These are phyloP conservation scores for Himalopsyche tibetana DNA, from an alignment of 2,888 invertebrate species.

Conservation along the genomic window DNA sequence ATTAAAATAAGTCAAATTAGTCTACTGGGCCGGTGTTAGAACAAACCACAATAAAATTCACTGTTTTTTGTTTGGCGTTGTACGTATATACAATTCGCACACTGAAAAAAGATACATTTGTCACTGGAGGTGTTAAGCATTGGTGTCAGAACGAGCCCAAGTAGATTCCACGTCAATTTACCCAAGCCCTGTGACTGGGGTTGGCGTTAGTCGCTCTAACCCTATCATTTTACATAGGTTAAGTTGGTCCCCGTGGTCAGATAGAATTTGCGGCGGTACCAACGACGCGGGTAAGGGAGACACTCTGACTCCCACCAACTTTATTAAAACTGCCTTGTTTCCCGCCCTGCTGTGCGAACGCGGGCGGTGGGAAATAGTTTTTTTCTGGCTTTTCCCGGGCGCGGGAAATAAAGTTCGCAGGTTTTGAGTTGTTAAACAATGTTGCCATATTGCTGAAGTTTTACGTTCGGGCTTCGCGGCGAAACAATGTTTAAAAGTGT, in stretches of 20 bases:
- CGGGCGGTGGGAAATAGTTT: slow-evolving; percentile 1
- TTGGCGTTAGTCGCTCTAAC: slow-evolving; percentile 58
- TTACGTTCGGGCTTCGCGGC: no score
- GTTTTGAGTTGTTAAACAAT: slow-evolving; percentile 10
- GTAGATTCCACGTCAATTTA: slow-evolving; percentile 57
- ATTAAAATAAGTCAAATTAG: no score
- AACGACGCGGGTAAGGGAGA: background rate
- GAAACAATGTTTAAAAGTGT: no score
- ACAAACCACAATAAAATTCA: no score
- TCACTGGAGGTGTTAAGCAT: slow-evolving; percentile 3
- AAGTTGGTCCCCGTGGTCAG: slow-evolving; percentile 61
- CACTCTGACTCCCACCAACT: slow-evolving; percentile 55
- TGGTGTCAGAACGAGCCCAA: background rate
- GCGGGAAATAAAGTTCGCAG: background rate
- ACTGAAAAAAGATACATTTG: background rate
- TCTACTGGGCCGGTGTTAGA: no score
- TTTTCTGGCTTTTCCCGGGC: slow-evolving; percentile 4
- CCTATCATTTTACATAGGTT: slow-evolving; percentile 64
- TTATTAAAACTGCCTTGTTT: slow-evolving; percentile 57
- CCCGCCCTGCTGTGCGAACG: slow-evolving; percentile 44
- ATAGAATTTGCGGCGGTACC: slow-evolving; percentile 56
- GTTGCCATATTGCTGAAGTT: background rate
- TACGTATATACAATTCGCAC: no score
- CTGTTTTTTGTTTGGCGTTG: no score
- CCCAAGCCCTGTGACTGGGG: slow-evolving; percentile 53